Percentiles rank a stretch among this genome's conserved stretches.
Evolutionary conservation across 1,140 invertebrate species (phyloP).

Genomic region (Bombus breviceps): DNA sequence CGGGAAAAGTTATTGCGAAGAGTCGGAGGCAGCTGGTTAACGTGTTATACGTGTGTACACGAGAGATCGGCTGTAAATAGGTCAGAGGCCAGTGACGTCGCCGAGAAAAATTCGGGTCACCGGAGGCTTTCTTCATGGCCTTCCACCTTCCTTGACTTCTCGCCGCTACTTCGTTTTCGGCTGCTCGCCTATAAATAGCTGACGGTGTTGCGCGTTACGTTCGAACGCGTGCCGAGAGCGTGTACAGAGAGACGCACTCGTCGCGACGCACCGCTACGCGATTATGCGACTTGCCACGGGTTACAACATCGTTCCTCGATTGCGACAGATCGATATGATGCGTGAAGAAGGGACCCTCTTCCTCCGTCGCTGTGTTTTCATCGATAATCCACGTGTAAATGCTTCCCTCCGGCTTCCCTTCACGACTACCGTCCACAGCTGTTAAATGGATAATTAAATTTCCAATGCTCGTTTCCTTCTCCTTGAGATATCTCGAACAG

Average conservation of each 20-base stretch:
- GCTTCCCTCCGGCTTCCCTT: neutral
- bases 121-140: constrained; percentile 64
- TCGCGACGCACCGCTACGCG: constrained; percentile 27
- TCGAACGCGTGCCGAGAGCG: constrained; percentile 38
- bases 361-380: constrained; percentile 11
- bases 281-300: neutral
- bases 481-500: neutral
- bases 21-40: neutral
- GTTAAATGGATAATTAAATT: neutral
- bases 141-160: constrained; percentile 61
- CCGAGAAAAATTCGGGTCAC: constrained; percentile 59
- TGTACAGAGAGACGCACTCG: constrained; percentile 45
- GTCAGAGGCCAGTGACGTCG: constrained; percentile 26
- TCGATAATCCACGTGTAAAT: constrained; percentile 23
- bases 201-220: constrained; percentile 34
- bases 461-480: neutral
- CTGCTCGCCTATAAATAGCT: constrained; percentile 56
- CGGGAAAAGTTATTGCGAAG: neutral
- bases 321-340: constrained; percentile 39
- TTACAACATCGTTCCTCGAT: constrained; percentile 21
- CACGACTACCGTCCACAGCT: neutral
- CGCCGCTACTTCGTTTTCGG: constrained; percentile 33
- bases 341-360: constrained; percentile 28
- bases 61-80: constrained; percentile 37
- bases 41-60: neutral